These are phyloP conservation scores for Pseudoips prasinana DNA, from an alignment of 2,888 invertebrate genomes.

Conservation along the genomic window DNA sequence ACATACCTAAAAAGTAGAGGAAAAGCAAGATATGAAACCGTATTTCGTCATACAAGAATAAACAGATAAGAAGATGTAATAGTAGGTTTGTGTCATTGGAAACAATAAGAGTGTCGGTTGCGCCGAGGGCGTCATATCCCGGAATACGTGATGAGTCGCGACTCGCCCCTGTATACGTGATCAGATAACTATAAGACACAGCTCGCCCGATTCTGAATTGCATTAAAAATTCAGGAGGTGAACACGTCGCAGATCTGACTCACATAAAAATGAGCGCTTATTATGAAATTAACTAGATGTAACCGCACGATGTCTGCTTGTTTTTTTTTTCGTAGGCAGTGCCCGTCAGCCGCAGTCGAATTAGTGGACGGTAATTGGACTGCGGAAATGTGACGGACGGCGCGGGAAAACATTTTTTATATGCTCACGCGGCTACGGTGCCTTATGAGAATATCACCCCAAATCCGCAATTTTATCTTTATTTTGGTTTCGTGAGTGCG, in stretches of 20 bases:
- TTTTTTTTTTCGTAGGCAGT: slow-evolving; percentile 64
- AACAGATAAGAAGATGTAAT: slow-evolving; percentile 32
- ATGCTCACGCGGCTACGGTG: slow-evolving; percentile 19
- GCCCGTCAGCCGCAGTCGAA: slow-evolving; percentile 73
- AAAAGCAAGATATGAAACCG: slow-evolving; percentile 25
- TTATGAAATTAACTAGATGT: slow-evolving; percentile 77
- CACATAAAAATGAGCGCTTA: slow-evolving; percentile 79
- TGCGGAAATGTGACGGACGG: slow-evolving; percentile 76
- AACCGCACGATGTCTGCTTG: slow-evolving; percentile 57
- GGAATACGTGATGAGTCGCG: slow-evolving; percentile 67
- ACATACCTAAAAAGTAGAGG: slow-evolving; percentile 13
- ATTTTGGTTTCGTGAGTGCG: slow-evolving; percentile 22
- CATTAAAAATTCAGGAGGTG: slow-evolving; percentile 73
- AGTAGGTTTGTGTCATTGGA: slow-evolving; percentile 35
- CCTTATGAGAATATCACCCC: slow-evolving; percentile 40
- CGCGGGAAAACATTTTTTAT: slow-evolving; percentile 61
- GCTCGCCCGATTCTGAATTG: slow-evolving; percentile 56
- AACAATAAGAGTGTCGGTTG: slow-evolving; percentile 55
- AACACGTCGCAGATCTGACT: slow-evolving; percentile 60
- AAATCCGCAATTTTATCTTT: slow-evolving; percentile 39
- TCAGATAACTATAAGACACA: slow-evolving; percentile 44
- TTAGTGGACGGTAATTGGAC: slow-evolving; percentile 80
- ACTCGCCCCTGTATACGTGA: slow-evolving; percentile 49
- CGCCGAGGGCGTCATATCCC: slow-evolving; percentile 62
- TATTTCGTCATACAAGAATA: slow-evolving; percentile 19